Evolutionary conservation across 2,888 invertebrate species (phyloP).

Genomic region (Limnephilus rhombicus): DNA sequence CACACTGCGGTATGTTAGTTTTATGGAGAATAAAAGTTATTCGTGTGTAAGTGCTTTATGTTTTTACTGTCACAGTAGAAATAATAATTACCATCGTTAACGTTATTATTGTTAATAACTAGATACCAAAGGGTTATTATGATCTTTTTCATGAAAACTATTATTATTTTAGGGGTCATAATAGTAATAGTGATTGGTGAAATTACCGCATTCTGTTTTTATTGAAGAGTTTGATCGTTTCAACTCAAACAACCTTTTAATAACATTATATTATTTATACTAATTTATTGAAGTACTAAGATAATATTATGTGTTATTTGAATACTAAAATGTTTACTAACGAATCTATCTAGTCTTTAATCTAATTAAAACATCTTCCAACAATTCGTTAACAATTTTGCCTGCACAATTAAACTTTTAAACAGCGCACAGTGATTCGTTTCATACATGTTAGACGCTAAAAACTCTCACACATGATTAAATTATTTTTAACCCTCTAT

Average conservation of each 20-base stretch:
- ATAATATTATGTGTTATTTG: too few relatives aligned
- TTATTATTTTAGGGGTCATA: neutral
- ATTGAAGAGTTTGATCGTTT: neutral
- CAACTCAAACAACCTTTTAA: neutral
- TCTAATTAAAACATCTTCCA: too few relatives aligned
- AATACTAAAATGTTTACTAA: too few relatives aligned
- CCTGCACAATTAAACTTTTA: too few relatives aligned
- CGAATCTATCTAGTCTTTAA: too few relatives aligned
- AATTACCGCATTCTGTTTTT: neutral
- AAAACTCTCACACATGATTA: too few relatives aligned
- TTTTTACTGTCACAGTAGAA: neutral
- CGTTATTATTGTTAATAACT: neutral
- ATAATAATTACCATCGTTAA: neutral
- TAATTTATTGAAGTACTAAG: too few relatives aligned
- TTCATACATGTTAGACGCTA: too few relatives aligned
- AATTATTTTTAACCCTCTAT: too few relatives aligned
- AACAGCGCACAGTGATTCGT: too few relatives aligned
- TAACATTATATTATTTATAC: too few relatives aligned
- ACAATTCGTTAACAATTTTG: too few relatives aligned
- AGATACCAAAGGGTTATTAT: neutral
- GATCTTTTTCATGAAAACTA: neutral
- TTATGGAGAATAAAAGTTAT: constrained; percentile 11
- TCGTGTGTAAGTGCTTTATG: constrained; percentile 4
- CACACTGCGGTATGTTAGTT: neutral
- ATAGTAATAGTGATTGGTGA: neutral